These are phyloP conservation scores for Luperina testacea DNA, from an alignment of 2,888 invertebrate species.

Conservation along the genomic window DNA sequence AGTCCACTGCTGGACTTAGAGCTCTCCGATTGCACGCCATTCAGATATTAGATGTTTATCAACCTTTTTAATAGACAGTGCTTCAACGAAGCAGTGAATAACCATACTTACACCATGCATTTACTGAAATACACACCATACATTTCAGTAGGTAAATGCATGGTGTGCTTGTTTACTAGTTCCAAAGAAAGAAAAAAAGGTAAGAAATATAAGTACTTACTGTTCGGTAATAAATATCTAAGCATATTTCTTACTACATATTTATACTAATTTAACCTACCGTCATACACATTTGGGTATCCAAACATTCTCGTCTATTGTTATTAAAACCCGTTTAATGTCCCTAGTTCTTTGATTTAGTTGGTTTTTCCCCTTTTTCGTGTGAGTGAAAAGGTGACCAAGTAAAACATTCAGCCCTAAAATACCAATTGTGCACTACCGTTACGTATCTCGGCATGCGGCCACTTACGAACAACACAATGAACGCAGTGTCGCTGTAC, in stretches of 20 bases:
- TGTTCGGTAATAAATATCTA: neutral
- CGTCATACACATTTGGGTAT: neutral
- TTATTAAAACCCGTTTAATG: neutral
- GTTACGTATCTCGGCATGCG: conserved; percentile 18
- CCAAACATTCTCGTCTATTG: no score
- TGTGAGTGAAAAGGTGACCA: neutral
- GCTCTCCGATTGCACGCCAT: neutral
- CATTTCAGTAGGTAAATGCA: neutral
- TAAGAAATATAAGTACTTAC: neutral
- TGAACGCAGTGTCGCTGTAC: conserved; percentile 7
- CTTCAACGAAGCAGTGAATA: neutral
- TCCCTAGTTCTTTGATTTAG: neutral
- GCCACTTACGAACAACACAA: conserved; percentile 22
- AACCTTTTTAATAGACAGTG: neutral
- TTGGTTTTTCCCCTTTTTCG: neutral
- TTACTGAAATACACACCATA: neutral
- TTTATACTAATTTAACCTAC: neutral
- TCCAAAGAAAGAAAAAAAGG: neutral
- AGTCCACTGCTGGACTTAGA: neutral
- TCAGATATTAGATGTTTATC: neutral
- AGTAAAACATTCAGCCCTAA: neutral
- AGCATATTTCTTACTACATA: neutral
- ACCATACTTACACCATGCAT: neutral
- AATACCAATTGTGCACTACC: neutral
- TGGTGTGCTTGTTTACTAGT: neutral